Conservation (phyloP, 2,888 invertebrate species). For the Plagiodera versicolora region DNA sequence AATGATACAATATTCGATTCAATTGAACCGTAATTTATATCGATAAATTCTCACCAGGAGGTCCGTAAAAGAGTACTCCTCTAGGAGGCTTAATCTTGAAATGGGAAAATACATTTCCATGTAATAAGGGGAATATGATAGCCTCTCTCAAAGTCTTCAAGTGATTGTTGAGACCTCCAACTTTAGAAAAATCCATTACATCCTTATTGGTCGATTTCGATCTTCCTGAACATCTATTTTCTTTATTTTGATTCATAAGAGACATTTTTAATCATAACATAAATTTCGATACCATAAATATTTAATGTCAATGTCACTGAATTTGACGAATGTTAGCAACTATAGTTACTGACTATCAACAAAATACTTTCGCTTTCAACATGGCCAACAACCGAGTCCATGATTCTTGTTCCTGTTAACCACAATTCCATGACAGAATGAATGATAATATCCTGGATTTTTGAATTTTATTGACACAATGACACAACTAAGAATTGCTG, state of each 20-base stretch:
- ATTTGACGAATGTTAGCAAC: not conserved
- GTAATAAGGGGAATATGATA: slow-evolving; percentile 50
- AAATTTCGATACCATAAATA: slow-evolving; percentile 5
- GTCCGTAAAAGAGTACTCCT: slow-evolving; percentile 52
- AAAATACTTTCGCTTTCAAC: too few relatives aligned
- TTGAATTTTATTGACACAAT: too few relatives aligned
- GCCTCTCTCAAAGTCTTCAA: slow-evolving; percentile 48
- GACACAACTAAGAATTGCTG: slow-evolving; percentile 41
- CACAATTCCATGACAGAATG: too few relatives aligned
- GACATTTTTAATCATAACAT: slow-evolving; percentile 27
- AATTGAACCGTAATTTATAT: not conserved
- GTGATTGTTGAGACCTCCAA: slow-evolving; percentile 49
- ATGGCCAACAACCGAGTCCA: too few relatives aligned
- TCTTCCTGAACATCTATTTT: slow-evolving; percentile 20
- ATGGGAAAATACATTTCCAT: slow-evolving; percentile 48
- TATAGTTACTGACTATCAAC: not conserved
- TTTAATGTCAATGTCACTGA: slow-evolving; percentile 8
- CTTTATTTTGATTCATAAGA: slow-evolving; percentile 33
- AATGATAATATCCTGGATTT: too few relatives aligned
- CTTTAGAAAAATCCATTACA: slow-evolving; percentile 46
- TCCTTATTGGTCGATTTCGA: slow-evolving; percentile 30
- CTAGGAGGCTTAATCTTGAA: slow-evolving; percentile 51
- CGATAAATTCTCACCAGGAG: slow-evolving; percentile 44
- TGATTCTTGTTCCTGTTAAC: not conserved
- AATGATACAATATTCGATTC: too few relatives aligned